A percentile compares a stretch with the other conserved stretches of the same genome.
These are phyloP conservation scores for Idaea aversata DNA, from an alignment of 2,888 invertebrate species.

Conservation along the genomic window DNA sequence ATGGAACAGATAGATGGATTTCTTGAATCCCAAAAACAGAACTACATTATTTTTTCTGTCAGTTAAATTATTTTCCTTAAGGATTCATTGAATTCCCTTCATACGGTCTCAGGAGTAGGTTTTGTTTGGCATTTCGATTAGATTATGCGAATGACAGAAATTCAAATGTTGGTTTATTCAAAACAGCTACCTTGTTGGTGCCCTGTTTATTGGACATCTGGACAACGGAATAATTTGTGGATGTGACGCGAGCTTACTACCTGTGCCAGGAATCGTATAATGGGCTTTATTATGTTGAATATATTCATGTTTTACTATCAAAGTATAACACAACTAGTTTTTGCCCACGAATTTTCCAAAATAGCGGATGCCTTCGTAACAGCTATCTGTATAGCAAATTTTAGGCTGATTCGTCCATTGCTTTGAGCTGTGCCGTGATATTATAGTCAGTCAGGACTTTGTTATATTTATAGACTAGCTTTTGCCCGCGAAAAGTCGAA, in stretches of 20 bases:
- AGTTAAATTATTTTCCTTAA: not conserved
- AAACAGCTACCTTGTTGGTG: constrained; percentile 13
- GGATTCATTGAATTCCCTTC: not conserved
- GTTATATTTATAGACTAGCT: no score
- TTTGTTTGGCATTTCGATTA: constrained; percentile 8
- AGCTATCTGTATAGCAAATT: no score
- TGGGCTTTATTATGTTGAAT: constrained; percentile 7
- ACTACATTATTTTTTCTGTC: constrained; percentile 12
- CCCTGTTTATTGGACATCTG: constrained; percentile 23
- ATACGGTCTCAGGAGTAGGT: not conserved
- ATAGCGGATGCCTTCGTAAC: no score
- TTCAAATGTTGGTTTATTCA: constrained; percentile 22
- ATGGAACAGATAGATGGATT: not conserved
- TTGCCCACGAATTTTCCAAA: no score
- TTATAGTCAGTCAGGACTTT: no score
- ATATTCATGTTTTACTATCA: constrained; percentile 8
- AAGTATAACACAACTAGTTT: not conserved
- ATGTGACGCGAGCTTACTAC: constrained; percentile 16
- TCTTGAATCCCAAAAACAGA: constrained; percentile 4
- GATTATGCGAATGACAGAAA: constrained; percentile 12
- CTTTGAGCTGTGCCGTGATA: no score
- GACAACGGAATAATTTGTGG: constrained; percentile 16
- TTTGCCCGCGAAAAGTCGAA: no score
- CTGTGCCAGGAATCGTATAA: constrained; percentile 15
- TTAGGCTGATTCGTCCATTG: no score